phyloP scores from a whole-genome alignment of 2,797 vertebrate genomes.

The Poliocrania exsul region DNA sequence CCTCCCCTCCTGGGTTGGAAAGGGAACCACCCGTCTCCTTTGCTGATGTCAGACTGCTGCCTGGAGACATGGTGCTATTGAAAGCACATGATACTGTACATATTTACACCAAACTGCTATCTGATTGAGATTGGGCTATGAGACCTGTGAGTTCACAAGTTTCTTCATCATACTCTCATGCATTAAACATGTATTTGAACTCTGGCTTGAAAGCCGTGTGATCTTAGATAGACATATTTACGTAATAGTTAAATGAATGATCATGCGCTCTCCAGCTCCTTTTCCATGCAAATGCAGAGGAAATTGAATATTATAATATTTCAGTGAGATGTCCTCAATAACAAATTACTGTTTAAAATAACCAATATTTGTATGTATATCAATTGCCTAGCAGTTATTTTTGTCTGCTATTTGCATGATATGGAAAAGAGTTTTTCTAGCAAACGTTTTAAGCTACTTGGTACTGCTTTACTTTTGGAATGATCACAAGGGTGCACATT shows the following conservation, averaged over 20 bases:
- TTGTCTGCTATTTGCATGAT: constrained; percentile 74
- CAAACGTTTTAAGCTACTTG: constrained; percentile 67
- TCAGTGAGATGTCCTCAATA: constrained; percentile 68
- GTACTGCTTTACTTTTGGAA: constrained; percentile 62
- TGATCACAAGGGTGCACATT: constrained; percentile 70
- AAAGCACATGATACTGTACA: constrained; percentile 75
- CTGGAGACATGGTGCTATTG: constrained; percentile 69
- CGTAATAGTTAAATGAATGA: constrained; percentile 70
- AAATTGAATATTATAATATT: constrained; percentile 73
- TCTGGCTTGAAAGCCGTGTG: constrained; percentile 47
- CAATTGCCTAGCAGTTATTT: constrained; percentile 73
- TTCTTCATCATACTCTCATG: constrained; percentile 71
- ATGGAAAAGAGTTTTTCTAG: constrained; percentile 65
- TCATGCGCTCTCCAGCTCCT: constrained; percentile 32
- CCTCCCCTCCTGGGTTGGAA: constrained; percentile 56
- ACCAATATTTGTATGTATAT: constrained; percentile 73
- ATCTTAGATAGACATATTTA: constrained; percentile 49
- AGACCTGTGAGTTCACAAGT: constrained; percentile 67
- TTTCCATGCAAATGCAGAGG: constrained; percentile 65
- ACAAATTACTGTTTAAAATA: constrained; percentile 72
- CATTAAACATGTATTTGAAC: constrained; percentile 72
- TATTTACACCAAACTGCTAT: constrained; percentile 75
- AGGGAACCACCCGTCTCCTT: constrained; percentile 76
- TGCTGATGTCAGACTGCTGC: constrained; percentile 77
- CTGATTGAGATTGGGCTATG: constrained; percentile 69